phyloP scores from a whole-genome alignment of 2,888 invertebrate genomes.

The Chouioia cunea region DNA sequence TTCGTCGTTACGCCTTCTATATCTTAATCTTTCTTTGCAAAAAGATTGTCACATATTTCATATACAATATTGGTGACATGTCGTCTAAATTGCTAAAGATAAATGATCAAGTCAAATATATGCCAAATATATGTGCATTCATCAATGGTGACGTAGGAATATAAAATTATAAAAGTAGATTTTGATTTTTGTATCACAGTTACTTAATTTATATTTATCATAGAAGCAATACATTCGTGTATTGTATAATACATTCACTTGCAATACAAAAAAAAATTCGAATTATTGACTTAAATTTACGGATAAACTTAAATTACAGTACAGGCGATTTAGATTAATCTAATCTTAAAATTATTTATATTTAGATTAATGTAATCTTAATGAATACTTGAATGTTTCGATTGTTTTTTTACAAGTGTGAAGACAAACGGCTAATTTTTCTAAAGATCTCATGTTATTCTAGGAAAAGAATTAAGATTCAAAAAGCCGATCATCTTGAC shows the following conservation, averaged over 20 bases:
- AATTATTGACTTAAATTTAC: slow-evolving; percentile 25
- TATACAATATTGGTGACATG: too few relatives aligned
- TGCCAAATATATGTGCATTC: too few relatives aligned
- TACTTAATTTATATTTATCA: slow-evolving; percentile 48
- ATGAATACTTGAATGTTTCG: slow-evolving; percentile 29
- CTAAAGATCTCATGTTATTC: not conserved
- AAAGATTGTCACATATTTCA: too few relatives aligned
- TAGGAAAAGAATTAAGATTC: not conserved
- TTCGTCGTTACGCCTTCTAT: too few relatives aligned
- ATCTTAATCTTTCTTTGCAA: too few relatives aligned
- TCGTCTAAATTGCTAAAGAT: too few relatives aligned
- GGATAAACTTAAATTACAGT: slow-evolving; percentile 34
- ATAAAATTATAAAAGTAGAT: not conserved
- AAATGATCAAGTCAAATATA: too few relatives aligned
- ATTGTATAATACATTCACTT: slow-evolving; percentile 40
- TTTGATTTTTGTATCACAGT: slow-evolving; percentile 49
- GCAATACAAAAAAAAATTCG: slow-evolving; percentile 39
- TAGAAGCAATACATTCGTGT: slow-evolving; percentile 46
- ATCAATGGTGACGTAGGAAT: too few relatives aligned
- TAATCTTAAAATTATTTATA: slow-evolving; percentile 30
- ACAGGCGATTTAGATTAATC: slow-evolving; percentile 32
- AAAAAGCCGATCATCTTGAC: slow-evolving; percentile 29
- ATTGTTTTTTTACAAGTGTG: slow-evolving; percentile 41
- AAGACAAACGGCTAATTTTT: slow-evolving; percentile 29
- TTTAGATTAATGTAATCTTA: slow-evolving; percentile 22